phyloP scores from a whole-genome alignment of 37 sponge, comb jelly and placozoan genomes.

The Cladorhizidae sp. region DNA sequence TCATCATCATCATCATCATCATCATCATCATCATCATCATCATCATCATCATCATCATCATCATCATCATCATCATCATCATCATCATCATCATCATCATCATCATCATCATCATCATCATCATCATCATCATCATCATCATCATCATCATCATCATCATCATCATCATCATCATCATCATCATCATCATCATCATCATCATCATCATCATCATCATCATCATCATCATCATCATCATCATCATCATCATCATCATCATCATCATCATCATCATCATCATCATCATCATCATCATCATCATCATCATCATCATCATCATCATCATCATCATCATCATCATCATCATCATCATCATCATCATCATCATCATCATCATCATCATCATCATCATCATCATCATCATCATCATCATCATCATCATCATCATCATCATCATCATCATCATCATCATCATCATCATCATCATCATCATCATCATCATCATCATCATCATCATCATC shows the following conservation, averaged over 20 bases:
- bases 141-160: background rate
- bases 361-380: background rate
- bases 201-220: conserved; percentile 2
- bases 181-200: background rate
- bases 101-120: background rate
- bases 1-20: conserved; percentile 2
- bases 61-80: background rate
- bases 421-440: conserved; percentile 2
- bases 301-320: conserved; percentile 2
- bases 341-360: background rate
- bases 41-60: background rate
- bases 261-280: background rate
- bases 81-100: background rate
- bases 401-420: background rate
- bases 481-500: background rate
- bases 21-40: background rate
- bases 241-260: background rate
- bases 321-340: background rate
- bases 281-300: conserved; percentile 4
- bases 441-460: conserved; percentile 2
- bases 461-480: conserved; percentile 2
- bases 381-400: background rate
- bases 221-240: background rate
- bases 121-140: conserved; percentile 4
- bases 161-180: conserved; percentile 2